A percentile compares a stretch with the other conserved stretches of the same genome.
Evolutionary conservation across 2,888 invertebrate species (phyloP).

Genomic region (Limnephilus rhombicus): DNA sequence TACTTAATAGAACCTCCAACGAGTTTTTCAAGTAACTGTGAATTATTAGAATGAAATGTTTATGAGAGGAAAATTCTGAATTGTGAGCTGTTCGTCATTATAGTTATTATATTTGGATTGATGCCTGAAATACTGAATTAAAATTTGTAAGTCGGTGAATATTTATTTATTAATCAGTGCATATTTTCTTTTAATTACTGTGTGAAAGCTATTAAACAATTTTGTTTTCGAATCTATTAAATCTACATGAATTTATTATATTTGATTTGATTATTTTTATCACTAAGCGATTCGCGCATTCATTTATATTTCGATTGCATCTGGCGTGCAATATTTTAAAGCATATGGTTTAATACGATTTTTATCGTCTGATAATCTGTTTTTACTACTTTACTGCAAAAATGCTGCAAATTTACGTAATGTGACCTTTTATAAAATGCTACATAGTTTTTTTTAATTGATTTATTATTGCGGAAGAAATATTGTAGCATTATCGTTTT

Average conservation of each 20-base stretch:
- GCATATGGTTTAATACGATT: background rate
- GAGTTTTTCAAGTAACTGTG: background rate
- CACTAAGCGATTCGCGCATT: background rate
- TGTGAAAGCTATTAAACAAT: background rate
- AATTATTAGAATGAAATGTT: background rate
- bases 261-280: background rate
- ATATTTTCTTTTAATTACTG: background rate
- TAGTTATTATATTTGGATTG: too few relatives aligned
- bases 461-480: background rate
- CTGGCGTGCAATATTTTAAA: background rate
- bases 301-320: background rate
- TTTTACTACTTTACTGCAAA: background rate
- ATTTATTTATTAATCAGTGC: background rate
- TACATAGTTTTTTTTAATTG: background rate
- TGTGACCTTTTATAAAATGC: background rate
- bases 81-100: background rate
- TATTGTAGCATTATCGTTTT: background rate
- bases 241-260: background rate
- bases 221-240: background rate
- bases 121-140: background rate
- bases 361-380: background rate
- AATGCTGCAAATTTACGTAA: background rate
- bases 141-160: background rate
- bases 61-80: too few relatives aligned
- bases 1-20: background rate